Conservation (phyloP, 2,797 vertebrate genomes). For the Pseudopleuronectes americanus region DNA sequence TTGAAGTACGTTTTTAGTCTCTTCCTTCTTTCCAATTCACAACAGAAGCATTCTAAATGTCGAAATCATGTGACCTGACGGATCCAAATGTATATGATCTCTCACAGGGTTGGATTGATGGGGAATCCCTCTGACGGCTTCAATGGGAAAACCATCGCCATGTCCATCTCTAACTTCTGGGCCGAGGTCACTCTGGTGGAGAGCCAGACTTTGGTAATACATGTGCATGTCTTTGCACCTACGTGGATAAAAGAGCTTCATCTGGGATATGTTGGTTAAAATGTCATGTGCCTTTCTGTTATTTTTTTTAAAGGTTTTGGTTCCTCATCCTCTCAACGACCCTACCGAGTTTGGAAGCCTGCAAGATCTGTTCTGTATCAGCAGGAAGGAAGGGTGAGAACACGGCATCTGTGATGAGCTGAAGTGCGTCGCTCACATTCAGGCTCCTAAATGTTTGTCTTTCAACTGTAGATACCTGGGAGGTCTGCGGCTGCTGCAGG, state of each 20-base stretch:
- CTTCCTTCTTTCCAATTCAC: background rate
- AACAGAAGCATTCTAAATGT: background rate
- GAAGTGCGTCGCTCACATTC: accelerated
- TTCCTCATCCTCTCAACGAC: slow-evolving; percentile 88
- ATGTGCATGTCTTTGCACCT: background rate
- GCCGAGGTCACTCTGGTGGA: slow-evolving; percentile 86
- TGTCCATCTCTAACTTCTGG: slow-evolving; percentile 89
- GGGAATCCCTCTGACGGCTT: slow-evolving; percentile 90
- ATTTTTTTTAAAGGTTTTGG: slow-evolving; percentile 72
- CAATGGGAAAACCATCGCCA: slow-evolving; percentile 88
- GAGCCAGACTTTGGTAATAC: slow-evolving; percentile 86
- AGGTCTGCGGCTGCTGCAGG: slow-evolving; percentile 86
- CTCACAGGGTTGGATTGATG: slow-evolving; percentile 85
- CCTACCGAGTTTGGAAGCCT: slow-evolving; percentile 89
- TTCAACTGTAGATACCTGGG: slow-evolving; percentile 81
- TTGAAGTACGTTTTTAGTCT: background rate
- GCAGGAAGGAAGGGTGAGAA: slow-evolving; percentile 87
- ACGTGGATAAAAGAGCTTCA: background rate
- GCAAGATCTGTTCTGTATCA: slow-evolving; percentile 88
- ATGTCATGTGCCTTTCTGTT: slow-evolving; percentile 2
- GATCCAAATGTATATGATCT: background rate
- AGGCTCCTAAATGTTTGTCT: background rate
- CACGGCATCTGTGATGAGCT: background rate
- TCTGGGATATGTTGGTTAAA: accelerated
- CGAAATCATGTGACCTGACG: background rate